Conservation (phyloP, 1,140 invertebrate species). For the Stegodyphus dumicola region DNA sequence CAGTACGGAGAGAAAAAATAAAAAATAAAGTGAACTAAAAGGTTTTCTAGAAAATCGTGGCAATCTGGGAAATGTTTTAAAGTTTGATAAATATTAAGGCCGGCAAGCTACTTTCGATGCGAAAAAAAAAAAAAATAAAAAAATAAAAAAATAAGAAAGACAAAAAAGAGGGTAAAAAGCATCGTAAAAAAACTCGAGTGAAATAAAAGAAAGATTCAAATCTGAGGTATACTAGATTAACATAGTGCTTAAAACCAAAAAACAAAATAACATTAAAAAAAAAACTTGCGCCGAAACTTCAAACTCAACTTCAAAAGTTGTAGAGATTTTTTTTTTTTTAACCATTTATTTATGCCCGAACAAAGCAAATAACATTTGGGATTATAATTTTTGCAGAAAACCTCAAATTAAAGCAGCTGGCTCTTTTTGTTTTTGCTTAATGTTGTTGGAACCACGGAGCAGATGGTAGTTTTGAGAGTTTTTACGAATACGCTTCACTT, state of each 20-base stretch:
- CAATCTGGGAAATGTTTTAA: too few relatives aligned
- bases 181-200: neutral
- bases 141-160: too few relatives aligned
- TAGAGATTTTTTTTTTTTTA: conserved; percentile 13
- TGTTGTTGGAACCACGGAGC: conserved; percentile 24
- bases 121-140: too few relatives aligned
- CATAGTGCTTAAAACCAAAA: conserved; percentile 2
- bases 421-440: conserved; percentile 12
- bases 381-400: conserved; percentile 62
- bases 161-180: too few relatives aligned
- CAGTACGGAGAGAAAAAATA: too few relatives aligned
- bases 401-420: conserved; percentile 61
- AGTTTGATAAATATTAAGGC: too few relatives aligned
- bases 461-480: conserved; percentile 59
- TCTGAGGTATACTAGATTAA: neutral
- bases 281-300: conserved; percentile 30
- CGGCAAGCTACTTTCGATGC: too few relatives aligned
- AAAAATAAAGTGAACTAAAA: too few relatives aligned
- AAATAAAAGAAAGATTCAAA: conserved; percentile 6
- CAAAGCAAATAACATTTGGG: conserved; percentile 60
- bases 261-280: conserved; percentile 21
- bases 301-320: conserved; percentile 54
- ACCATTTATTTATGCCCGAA: conserved; percentile 52
- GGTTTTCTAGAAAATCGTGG: too few relatives aligned
- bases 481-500: conserved; percentile 59